Evolutionary conservation across 2,797 vertebrate species (phyloP).

Genomic region (Sylvia borin): DNA sequence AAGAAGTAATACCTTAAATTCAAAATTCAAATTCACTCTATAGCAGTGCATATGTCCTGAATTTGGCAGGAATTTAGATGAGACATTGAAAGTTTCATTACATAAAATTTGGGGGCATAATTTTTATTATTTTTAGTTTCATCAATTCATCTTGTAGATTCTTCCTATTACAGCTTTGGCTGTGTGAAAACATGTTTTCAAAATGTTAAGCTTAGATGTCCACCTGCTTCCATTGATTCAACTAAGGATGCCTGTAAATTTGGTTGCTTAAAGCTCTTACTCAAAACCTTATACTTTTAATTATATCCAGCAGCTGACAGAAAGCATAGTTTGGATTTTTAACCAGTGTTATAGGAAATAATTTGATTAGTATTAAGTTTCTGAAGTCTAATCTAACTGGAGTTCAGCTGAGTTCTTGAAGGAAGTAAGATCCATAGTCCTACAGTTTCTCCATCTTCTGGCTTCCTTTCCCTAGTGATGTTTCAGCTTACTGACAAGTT

Average conservation of each 20-base stretch:
- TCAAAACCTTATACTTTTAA: background rate
- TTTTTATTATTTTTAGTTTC: background rate
- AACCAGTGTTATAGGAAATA: background rate
- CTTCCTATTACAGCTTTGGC: background rate
- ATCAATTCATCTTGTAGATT: background rate
- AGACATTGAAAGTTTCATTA: conserved; percentile 19
- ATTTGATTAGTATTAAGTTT: background rate
- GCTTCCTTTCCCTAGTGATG: background rate
- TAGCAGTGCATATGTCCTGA: conserved; percentile 29
- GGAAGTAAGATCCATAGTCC: background rate
- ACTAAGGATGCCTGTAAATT: background rate
- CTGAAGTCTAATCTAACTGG: background rate
- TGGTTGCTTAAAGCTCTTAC: background rate
- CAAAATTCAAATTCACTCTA: conserved; percentile 44
- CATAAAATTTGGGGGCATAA: conserved; percentile 12
- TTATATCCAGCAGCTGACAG: background rate
- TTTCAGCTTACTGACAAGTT: background rate
- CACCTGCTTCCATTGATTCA: background rate
- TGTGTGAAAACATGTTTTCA: background rate
- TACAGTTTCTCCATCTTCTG: background rate
- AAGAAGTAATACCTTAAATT: conserved; percentile 40
- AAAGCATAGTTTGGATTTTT: background rate
- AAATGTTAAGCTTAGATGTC: background rate
- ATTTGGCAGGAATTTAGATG: conserved; percentile 28
- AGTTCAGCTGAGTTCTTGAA: background rate